Conservation (phyloP, 2,113 vertebrate genomes). For the Tachysurus vachellii region DNA sequence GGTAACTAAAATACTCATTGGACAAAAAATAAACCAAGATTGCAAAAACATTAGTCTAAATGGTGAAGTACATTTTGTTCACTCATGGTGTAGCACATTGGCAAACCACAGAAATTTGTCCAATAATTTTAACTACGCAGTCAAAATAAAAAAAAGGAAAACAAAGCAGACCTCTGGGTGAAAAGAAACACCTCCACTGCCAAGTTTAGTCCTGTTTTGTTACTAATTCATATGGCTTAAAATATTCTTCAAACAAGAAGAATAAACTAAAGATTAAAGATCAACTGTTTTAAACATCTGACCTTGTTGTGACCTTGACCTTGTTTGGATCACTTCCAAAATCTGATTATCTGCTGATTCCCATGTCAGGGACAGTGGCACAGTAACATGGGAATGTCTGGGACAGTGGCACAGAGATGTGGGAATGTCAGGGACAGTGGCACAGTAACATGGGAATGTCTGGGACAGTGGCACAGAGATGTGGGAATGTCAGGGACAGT, state of each 20-base stretch:
- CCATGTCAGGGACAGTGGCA: neutral
- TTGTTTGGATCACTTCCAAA: neutral
- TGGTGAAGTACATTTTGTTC: neutral
- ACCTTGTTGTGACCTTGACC: neutral
- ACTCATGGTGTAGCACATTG: neutral
- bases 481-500: neutral
- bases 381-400: neutral
- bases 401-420: neutral
- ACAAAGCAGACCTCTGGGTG: neutral
- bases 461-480: neutral
- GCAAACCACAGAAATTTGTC: neutral
- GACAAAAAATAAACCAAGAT: constrained; percentile 12
- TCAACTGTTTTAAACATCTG: neutral
- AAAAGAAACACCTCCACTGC: neutral
- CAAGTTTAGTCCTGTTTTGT: neutral
- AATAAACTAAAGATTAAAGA: neutral
- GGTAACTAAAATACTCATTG: constrained; percentile 7
- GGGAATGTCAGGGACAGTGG: neutral
- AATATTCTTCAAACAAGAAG: neutral
- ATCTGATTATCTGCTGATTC: neutral
- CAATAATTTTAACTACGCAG: neutral
- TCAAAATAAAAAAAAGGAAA: neutral
- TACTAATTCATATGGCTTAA: neutral
- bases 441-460: neutral
- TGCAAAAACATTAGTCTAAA: constrained; percentile 17